Conservation (phyloP, 2,888 invertebrate species). For the Heteropelma amictum region DNA sequence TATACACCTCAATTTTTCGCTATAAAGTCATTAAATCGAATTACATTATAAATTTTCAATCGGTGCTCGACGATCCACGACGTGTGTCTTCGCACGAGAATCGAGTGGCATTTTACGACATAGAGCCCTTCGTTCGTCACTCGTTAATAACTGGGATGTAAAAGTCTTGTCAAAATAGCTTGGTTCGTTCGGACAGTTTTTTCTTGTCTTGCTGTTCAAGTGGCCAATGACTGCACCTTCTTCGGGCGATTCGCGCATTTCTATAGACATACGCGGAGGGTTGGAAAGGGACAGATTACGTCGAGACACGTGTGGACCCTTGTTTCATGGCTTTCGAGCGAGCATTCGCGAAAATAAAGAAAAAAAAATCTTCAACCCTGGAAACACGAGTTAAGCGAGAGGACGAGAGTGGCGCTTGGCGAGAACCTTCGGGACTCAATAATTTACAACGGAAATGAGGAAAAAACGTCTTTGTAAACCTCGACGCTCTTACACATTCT, state of each 20-base stretch:
- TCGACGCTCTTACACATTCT: no score
- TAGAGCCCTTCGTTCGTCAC: conserved; percentile 26
- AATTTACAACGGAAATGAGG: conserved; percentile 41
- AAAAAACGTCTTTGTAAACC: no score
- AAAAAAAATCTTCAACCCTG: not conserved
- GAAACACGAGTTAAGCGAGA: not conserved
- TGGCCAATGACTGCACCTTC: not conserved
- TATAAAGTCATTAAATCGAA: conserved; percentile 29
- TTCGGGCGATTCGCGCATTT: not conserved
- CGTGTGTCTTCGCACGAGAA: conserved; percentile 26
- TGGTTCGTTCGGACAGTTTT: not conserved
- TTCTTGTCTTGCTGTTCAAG: not conserved
- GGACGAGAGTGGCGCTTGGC: conserved; percentile 7
- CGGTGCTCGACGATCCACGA: conserved; percentile 6
- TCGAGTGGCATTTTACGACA: conserved; percentile 24
- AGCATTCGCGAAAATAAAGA: not conserved
- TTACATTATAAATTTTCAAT: not conserved
- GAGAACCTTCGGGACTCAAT: conserved; percentile 35
- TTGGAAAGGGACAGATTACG: not conserved
- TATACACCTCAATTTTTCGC: no score
- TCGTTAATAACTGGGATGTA: no score
- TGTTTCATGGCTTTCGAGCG: not conserved
- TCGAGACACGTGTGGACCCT: conserved; percentile 4
- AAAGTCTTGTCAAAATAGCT: not conserved
- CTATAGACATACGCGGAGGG: not conserved